Conservation (phyloP, 2,797 vertebrate genomes). For the Sciurus vulgaris region DNA sequence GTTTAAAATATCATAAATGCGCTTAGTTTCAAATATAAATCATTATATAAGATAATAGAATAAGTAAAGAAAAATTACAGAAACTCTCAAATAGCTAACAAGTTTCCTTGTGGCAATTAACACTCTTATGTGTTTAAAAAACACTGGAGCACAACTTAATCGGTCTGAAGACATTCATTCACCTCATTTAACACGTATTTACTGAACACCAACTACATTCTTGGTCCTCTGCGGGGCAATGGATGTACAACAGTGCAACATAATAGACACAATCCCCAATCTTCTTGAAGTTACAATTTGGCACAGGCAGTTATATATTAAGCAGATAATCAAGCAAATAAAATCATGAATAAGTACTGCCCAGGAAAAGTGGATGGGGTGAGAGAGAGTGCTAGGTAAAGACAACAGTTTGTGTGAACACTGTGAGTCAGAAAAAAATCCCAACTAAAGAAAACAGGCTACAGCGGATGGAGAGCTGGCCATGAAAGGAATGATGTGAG, state of each 20-base stretch:
- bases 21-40: slow-evolving; percentile 45
- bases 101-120: slow-evolving; percentile 53
- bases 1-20: slow-evolving; percentile 51
- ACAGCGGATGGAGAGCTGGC: accelerated
- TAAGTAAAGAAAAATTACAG: slow-evolving; percentile 6
- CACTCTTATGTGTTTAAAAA: slow-evolving; percentile 55
- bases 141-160: slow-evolving; percentile 51
- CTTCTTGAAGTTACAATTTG: neutral
- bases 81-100: slow-evolving; percentile 44
- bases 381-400: neutral
- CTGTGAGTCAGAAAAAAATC: neutral
- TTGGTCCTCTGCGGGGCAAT: neutral
- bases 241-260: neutral
- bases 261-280: neutral
- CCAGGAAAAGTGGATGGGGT: neutral
- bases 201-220: slow-evolving; percentile 48
- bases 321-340: slow-evolving; percentile 64
- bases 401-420: neutral
- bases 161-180: slow-evolving; percentile 42
- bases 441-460: neutral
- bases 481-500: neutral
- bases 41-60: slow-evolving; percentile 3
- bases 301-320: neutral
- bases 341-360: neutral
- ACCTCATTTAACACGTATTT: slow-evolving; percentile 68